A percentile compares a stretch with the other conserved stretches of the same genome.
Conservation (phyloP, 1,140 invertebrate genomes). For the Bemisia tabaci region DNA sequence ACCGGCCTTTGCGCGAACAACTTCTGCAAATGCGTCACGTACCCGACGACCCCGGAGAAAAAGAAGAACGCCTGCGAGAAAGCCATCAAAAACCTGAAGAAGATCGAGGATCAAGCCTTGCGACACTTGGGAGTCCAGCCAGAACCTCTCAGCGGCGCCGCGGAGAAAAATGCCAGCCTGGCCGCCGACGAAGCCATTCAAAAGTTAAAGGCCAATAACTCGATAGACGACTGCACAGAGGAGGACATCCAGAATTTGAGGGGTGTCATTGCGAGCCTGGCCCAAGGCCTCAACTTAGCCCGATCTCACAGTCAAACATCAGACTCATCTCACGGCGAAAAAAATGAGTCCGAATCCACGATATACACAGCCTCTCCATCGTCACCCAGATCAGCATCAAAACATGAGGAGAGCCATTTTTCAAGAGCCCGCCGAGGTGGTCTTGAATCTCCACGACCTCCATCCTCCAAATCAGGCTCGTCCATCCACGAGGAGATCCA, state of each 20-base stretch:
- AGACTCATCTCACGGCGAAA: no score
- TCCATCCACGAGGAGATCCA: no score
- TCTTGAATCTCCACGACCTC: no score
- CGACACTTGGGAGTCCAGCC: neutral
- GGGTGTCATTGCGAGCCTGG: neutral
- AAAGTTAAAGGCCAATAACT: neutral
- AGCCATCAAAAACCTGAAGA: neutral
- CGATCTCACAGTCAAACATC: neutral
- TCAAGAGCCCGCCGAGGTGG: no score
- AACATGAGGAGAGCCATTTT: no score
- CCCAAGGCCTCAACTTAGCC: neutral
- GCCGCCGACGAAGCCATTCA: neutral
- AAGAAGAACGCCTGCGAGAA: neutral
- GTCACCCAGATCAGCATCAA: no score
- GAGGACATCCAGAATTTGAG: neutral
- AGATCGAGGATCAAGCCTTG: neutral
- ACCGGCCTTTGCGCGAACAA: neutral
- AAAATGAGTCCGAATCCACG: no score
- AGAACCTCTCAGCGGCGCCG: no score
- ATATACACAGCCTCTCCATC: no score
- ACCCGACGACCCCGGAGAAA: neutral
- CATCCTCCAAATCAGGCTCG: no score
- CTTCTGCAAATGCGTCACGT: neutral
- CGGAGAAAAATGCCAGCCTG: neutral
- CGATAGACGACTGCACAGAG: neutral